Base-by-base conservation (phyloP, 2,888 invertebrate genomes). In the Erebia palarica region DNA sequence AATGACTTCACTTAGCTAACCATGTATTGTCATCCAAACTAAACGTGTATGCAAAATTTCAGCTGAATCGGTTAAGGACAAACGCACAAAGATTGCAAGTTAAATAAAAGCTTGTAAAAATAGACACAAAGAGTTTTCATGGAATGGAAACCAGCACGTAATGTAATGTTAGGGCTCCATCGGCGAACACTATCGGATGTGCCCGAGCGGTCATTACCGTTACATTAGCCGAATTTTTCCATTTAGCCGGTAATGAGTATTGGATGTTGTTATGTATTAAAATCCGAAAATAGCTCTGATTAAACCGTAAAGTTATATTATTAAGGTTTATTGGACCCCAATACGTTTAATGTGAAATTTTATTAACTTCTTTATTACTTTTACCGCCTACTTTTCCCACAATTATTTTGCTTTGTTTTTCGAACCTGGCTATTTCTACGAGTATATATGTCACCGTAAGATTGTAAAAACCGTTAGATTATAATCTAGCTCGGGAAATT, bases 91-190 rank as follows among this genome's bases (percentile, higher is more conserved):
- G 3, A 27, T 27, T 27, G 27, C 27, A 27, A 27, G 21, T 21
- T 21, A 21, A 2, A 21, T 21, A 27, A 27, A 27, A 27, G 3
- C 1, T 36, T 36, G 36, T 36, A 36, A 36, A 36, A 57, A 27
- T 42, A 51, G 55, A 0, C 51, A 14, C 21, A 27, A 64, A 51
- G 21, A n/a, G 51, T 14, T 55, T 11, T 0, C n/a, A 8, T 10
- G 44, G 21, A 73, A 69, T 75, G 74, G 74, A 73, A 67, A 73
- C 71, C 36, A 10, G 44, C 66, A 10, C 77, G 79, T 87, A 89
- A 90, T 88, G 85, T 79, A 78, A 75, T 78, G 76, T 75, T 80
- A 77, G 81, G 74, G 76, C 65, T 68, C 68, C 74, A 74, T 75
- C 70, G 75, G 73, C 71, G 68, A 63, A 70, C 72, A 72, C 73